These are phyloP conservation scores for Lasioglossum figueresi DNA, from an alignment of 2,888 invertebrate species.

Conservation along the genomic window DNA sequence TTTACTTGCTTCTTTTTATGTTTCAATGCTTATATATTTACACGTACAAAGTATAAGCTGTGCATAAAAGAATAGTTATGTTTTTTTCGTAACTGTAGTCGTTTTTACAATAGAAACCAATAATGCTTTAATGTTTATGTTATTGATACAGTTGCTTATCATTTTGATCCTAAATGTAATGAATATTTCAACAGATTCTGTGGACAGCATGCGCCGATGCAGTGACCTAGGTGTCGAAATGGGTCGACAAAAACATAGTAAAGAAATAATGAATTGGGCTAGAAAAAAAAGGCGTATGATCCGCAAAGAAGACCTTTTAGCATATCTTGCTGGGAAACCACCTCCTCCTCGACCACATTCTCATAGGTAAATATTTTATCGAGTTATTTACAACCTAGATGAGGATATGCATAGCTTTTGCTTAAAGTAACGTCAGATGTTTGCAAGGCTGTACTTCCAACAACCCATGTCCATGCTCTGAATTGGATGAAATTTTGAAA, in stretches of 20 bases:
- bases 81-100: neutral
- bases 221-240: conserved; percentile 89
- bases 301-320: conserved; percentile 90
- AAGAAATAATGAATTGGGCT: conserved; percentile 91
- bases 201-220: conserved; percentile 88
- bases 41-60: neutral
- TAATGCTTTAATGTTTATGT: neutral
- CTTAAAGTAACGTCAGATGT: neutral
- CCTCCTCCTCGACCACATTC: conserved; percentile 86
- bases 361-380: conserved; percentile 82
- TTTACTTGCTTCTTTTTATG: neutral
- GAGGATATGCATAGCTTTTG: conserved; percentile 2
- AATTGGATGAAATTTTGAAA: neutral
- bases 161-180: conserved; percentile 2
- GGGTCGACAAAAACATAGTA: conserved; percentile 90
- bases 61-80: neutral
- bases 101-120: neutral
- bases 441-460: neutral
- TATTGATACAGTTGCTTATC: neutral
- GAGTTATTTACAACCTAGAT: neutral
- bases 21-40: neutral
- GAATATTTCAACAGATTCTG: conserved; percentile 86
- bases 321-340: conserved; percentile 90
- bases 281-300: conserved; percentile 90
- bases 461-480: neutral